Evolutionary conservation across 1,140 invertebrate genomes (phyloP), one percentile per base, ranked within the genome.

Genomic region (Radopholus similis): DNA sequence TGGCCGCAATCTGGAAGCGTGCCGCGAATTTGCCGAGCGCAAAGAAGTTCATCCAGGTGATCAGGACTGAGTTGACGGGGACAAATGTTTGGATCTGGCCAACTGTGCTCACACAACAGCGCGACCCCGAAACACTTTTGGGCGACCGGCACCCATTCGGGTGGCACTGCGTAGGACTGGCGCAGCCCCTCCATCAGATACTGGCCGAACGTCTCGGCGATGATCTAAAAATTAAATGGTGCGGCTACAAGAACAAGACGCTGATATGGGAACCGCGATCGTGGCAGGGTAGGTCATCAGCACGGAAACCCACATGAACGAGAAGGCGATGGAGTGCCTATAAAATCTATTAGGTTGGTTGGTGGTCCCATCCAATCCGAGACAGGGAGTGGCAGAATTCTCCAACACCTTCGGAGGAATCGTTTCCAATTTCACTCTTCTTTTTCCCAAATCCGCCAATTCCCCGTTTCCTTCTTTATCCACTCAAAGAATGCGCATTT

Each of bases 41-140:
- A 62, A 81, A 81, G 62, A 81, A 81, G 70, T 81, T 81, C 75
- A 81, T 80, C 78, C 78, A 81, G 23, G 80, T 82, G 28, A 81
- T 69, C 9, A 81, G 64, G 73, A 65, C 78, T 80, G 55, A 54
- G 82, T 54, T 57, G 4, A 2, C 0, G 5, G 26, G 1, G 5
- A 26, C 23, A 53, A 64, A 9, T 64, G 2, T 38, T 18, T 64
- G 4, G 18, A 64, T 64, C 54, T 56, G 15, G n/a, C 8, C 38
- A 15, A 38, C 2, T 30, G 4, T 44, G 57, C 77, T 68, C 66
- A 81, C 80, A 81, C 42, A 81, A 59, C 40, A 81, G 59, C 13
- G 76, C 66, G 49, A 82, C 81, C 30, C 78, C 78, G 59, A 81
- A 81, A 18, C 81, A 53, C 60, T 81, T 81, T 58, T 81, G 80